A percentile compares a stretch with the other conserved stretches of the same genome.
These are phyloP conservation scores for Sialia sialis DNA, from an alignment of 2,113 vertebrate species.

Conservation along the genomic window DNA sequence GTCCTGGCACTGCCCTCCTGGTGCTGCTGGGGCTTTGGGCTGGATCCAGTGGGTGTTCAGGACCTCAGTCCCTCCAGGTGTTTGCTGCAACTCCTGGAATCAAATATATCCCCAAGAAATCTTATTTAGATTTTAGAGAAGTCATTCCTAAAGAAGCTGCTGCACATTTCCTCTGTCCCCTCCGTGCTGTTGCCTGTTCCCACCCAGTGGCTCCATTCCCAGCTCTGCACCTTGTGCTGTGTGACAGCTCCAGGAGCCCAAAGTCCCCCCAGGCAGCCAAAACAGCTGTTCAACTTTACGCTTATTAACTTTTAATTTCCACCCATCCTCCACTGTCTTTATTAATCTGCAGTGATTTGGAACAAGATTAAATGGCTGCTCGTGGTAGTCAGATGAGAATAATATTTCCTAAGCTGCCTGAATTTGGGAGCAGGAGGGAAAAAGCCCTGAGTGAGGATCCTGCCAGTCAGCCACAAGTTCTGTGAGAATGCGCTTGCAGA, in stretches of 20 bases:
- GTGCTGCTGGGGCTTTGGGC: background rate
- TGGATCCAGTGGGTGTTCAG: background rate
- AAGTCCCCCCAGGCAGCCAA: background rate
- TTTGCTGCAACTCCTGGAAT: background rate
- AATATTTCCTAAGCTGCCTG: background rate
- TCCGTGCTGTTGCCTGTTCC: background rate
- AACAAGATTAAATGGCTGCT: conserved; percentile 5
- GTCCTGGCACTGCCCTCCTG: background rate
- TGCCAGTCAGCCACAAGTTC: background rate
- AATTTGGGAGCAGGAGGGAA: background rate
- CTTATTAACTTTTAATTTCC: conserved; percentile 44
- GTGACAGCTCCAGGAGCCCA: background rate
- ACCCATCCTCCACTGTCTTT: conserved; percentile 27
- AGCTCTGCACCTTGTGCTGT: background rate
- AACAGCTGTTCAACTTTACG: conserved; percentile 23
- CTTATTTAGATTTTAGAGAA: background rate
- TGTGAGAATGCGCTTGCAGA: background rate
- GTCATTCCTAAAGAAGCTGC: background rate
- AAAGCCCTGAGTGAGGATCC: background rate
- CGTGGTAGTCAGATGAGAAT: background rate
- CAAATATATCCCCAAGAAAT: background rate
- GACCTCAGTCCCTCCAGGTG: background rate
- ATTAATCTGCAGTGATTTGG: conserved; percentile 37
- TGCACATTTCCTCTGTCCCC: background rate
- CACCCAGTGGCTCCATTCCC: background rate